Evolutionary conservation across 1,140 invertebrate species (phyloP).

Genomic region (Carposina sasakii): DNA sequence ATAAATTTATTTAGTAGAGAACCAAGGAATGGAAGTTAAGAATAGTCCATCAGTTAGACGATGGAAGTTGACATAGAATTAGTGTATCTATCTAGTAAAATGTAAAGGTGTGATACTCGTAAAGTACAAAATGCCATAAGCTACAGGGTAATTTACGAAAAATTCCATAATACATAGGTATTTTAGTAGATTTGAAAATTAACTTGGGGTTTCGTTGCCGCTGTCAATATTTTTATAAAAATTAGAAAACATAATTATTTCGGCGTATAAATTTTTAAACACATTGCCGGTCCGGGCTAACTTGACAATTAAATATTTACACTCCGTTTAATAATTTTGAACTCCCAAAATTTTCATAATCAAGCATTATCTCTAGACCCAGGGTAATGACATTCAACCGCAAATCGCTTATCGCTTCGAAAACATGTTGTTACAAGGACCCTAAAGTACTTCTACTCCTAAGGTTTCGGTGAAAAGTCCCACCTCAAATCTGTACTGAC

Average conservation of each 20-base stretch:
- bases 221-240: background rate
- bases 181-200: too few relatives aligned
- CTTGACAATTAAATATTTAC: constrained; percentile 29
- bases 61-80: too few relatives aligned
- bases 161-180: too few relatives aligned
- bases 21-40: too few relatives aligned
- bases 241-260: background rate
- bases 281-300: too few relatives aligned
- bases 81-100: too few relatives aligned
- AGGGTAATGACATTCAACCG: constrained; percentile 34
- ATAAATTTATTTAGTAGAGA: too few relatives aligned
- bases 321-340: constrained; percentile 36
- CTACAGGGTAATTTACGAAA: too few relatives aligned
- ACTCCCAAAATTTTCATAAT: constrained; percentile 34
- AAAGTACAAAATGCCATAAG: too few relatives aligned
- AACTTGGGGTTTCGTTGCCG: too few relatives aligned
- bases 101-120: too few relatives aligned
- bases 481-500: constrained; percentile 45
- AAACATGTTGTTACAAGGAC: constrained; percentile 31
- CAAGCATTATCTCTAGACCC: constrained; percentile 35
- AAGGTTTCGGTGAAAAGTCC: constrained; percentile 41
- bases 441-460: constrained; percentile 34
- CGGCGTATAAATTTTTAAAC: background rate
- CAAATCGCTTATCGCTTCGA: constrained; percentile 44
- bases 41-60: too few relatives aligned